These are phyloP conservation scores for Epizoanthus illoricatus DNA, from an alignment of 92 coral and sea anemone genomes.

Conservation along the genomic window DNA sequence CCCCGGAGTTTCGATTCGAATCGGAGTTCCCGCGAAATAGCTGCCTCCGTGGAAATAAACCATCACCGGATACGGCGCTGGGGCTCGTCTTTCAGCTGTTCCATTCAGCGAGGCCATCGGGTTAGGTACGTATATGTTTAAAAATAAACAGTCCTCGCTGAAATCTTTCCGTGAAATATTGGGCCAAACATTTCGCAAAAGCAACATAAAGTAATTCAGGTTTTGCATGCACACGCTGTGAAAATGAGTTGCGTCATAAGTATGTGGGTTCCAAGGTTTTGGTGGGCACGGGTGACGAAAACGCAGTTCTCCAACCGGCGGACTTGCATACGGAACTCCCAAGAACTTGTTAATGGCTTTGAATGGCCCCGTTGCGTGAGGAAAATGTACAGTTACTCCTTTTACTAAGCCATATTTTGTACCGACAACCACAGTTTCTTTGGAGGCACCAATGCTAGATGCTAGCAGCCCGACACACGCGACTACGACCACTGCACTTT, in stretches of 20 bases:
- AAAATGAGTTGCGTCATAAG: conserved; percentile 32
- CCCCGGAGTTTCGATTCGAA: conserved; percentile 31
- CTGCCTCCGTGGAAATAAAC: conserved; percentile 40
- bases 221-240: conserved; percentile 35
- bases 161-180: conserved; percentile 18
- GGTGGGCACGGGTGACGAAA: conserved; percentile 16
- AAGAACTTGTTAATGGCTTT: conserved; percentile 43
- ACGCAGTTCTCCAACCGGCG: conserved; percentile 31
- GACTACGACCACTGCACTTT: not conserved
- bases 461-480: conserved; percentile 15
- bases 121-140: conserved; percentile 34
- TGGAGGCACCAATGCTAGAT: not conserved
- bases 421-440: conserved; percentile 24
- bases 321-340: conserved; percentile 39
- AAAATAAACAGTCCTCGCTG: conserved; percentile 38
- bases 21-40: conserved; percentile 33
- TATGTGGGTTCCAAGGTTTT: conserved; percentile 21
- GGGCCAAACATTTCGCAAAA: conserved; percentile 7
- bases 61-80: conserved; percentile 35
- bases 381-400: conserved; percentile 35
- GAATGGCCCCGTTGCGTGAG: conserved; percentile 34
- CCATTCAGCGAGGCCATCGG: conserved; percentile 23
- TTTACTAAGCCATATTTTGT: conserved; percentile 25
- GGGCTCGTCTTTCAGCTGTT: conserved; percentile 1
- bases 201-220: not conserved